A percentile compares a stretch with the other conserved stretches of the same genome.
phyloP scores from a whole-genome alignment of 2,113 vertebrate genomes.

The Elanoides forficatus region DNA sequence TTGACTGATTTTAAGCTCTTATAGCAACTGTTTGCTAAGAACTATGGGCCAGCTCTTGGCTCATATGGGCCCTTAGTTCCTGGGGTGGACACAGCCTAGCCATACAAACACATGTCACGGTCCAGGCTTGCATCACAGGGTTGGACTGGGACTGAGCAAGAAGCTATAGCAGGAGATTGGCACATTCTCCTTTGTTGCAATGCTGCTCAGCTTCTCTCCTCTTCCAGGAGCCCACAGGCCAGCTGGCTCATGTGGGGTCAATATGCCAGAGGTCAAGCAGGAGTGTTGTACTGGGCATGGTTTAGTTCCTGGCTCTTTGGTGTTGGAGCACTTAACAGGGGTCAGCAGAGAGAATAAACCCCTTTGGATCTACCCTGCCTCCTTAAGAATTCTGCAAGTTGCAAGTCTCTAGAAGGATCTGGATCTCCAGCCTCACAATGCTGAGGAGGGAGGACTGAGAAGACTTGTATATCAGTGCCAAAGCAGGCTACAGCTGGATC shows the following conservation, averaged over 20 bases:
- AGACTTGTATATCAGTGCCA: neutral
- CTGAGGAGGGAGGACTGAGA: neutral
- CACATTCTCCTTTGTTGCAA: neutral
- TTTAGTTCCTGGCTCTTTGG: neutral
- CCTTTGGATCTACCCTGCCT: neutral
- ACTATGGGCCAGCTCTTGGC: neutral
- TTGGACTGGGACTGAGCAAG: neutral
- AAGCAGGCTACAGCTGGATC: neutral
- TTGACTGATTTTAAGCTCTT: neutral
- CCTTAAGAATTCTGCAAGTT: neutral
- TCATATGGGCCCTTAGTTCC: neutral
- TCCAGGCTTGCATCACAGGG: neutral
- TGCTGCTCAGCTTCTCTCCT: neutral
- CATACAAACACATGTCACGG: neutral
- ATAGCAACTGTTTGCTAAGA: conserved; percentile 27
- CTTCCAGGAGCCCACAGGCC: neutral
- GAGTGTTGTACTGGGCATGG: fast-evolving
- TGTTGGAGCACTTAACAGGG: neutral
- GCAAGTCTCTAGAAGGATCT: neutral
- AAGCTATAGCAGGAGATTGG: neutral
- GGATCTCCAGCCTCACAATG: neutral
- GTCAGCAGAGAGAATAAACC: neutral
- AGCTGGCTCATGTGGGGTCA: fast-evolving
- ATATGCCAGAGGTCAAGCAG: neutral
- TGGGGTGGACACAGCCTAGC: neutral